Percentiles rank a stretch among this genome's conserved stretches.
Conservation (phyloP, 2,888 invertebrate genomes). For the Spicauda simplicius region DNA sequence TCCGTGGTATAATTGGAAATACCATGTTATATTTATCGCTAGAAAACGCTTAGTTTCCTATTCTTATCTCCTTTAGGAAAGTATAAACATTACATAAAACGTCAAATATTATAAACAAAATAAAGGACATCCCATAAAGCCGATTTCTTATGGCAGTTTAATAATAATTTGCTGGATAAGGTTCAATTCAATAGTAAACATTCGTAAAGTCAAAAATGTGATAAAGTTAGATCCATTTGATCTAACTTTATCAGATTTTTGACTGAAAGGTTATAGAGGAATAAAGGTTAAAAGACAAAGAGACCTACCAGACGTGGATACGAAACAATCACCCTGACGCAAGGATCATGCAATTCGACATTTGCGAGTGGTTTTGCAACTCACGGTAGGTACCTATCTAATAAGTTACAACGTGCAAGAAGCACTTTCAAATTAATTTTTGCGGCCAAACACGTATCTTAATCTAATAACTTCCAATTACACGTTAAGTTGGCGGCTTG, state of each 20-base stretch:
- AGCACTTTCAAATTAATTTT: conserved; percentile 41
- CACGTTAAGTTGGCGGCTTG: conserved; percentile 13
- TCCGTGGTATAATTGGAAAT: too few relatives aligned
- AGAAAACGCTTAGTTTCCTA: too few relatives aligned
- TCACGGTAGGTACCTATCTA: conserved; percentile 25
- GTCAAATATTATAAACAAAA: too few relatives aligned
- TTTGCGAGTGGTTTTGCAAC: conserved; percentile 45
- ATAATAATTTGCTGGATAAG: too few relatives aligned
- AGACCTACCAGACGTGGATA: conserved; percentile 37
- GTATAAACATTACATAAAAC: too few relatives aligned
- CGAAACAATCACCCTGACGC: conserved; percentile 47
- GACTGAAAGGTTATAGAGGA: background rate
- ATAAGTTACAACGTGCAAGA: conserved; percentile 16
- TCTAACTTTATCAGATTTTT: too few relatives aligned
- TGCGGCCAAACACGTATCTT: conserved; percentile 35
- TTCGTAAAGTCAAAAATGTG: background rate
- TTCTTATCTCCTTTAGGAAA: too few relatives aligned
- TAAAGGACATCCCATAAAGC: too few relatives aligned
- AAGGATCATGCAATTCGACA: conserved; percentile 56
- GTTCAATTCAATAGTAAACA: too few relatives aligned
- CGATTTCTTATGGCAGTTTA: too few relatives aligned
- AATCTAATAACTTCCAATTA: conserved; percentile 30
- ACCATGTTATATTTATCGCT: too few relatives aligned
- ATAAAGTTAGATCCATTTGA: background rate
- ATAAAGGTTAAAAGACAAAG: conserved; percentile 7